Evolutionary conservation across 2,888 invertebrate genomes (phyloP).

Genomic region (Macropis europaea): DNA sequence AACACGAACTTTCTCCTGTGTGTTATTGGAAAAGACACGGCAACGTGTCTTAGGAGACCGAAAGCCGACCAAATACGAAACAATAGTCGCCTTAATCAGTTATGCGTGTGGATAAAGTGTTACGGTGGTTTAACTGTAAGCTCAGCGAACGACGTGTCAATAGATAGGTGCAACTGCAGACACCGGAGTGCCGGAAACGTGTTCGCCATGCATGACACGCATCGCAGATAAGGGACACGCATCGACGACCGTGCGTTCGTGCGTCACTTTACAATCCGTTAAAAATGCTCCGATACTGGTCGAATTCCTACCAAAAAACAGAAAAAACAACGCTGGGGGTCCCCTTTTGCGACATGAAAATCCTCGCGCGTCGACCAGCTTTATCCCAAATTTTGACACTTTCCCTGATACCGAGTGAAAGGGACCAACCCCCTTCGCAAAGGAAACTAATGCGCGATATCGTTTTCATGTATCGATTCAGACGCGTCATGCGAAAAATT

Average conservation of each 20-base stretch:
- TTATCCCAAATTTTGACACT: too few relatives aligned
- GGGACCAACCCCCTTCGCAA: too few relatives aligned
- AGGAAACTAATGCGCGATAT: too few relatives aligned
- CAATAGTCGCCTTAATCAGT: constrained; percentile 6
- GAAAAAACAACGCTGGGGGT: not conserved
- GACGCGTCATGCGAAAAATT: too few relatives aligned
- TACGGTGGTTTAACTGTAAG: constrained; percentile 31
- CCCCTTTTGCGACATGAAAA: not conserved
- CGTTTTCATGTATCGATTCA: too few relatives aligned
- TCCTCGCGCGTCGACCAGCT: not conserved
- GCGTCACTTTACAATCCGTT: constrained; percentile 53
- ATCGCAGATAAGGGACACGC: constrained; percentile 56
- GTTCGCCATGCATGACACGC: constrained; percentile 64
- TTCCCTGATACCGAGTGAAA: too few relatives aligned
- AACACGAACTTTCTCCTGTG: constrained; percentile 1
- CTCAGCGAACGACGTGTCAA: constrained; percentile 40
- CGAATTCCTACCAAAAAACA: constrained; percentile 1
- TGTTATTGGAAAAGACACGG: not conserved
- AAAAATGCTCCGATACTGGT: constrained; percentile 24
- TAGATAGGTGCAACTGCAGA: constrained; percentile 55
- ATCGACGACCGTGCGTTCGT: constrained; percentile 48
- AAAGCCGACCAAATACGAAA: not conserved
- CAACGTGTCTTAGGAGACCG: not conserved
- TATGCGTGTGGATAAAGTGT: constrained; percentile 12
- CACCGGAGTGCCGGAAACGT: constrained; percentile 64